Conservation (phyloP, 2,797 vertebrate genomes). For the Acanthurus lineatus region DNA sequence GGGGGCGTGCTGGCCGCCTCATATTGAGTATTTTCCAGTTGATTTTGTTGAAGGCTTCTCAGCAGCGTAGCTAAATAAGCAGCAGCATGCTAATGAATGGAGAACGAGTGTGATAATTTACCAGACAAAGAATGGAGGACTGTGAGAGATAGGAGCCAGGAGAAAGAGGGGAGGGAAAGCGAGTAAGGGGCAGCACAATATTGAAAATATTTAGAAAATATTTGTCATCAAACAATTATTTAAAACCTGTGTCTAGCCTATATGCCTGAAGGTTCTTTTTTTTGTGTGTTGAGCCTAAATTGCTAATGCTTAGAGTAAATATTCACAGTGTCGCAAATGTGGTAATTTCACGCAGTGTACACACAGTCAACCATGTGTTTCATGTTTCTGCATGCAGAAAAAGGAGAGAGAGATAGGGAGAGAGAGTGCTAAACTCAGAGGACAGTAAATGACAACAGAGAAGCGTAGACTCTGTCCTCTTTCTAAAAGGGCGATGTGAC, state of each 20-base stretch:
- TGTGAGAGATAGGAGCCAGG: conserved; percentile 48
- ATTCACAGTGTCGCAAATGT: conserved; percentile 78
- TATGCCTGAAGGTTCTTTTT: conserved; percentile 64
- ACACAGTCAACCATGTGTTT: conserved; percentile 81
- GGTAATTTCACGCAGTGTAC: conserved; percentile 84
- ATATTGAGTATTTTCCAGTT: conserved; percentile 86
- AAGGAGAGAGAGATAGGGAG: conserved; percentile 21
- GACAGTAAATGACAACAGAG: conserved; percentile 82
- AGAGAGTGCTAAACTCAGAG: conserved; percentile 72
- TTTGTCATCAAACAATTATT: conserved; percentile 82
- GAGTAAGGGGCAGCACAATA: conserved; percentile 35
- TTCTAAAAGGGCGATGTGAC: conserved; percentile 78
- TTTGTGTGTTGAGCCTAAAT: conserved; percentile 46
- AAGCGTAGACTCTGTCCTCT: conserved; percentile 76
- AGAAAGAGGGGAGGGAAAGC: not conserved
- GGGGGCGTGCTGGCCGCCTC: conserved; percentile 54
- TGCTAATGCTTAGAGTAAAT: conserved; percentile 81
- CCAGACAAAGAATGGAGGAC: conserved; percentile 67
- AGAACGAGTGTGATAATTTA: conserved; percentile 81
- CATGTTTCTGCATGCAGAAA: conserved; percentile 74
- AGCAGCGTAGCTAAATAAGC: conserved; percentile 83
- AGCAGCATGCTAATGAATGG: conserved; percentile 85
- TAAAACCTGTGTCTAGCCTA: conserved; percentile 75
- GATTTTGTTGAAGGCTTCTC: conserved; percentile 84
- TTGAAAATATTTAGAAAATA: conserved; percentile 77